Conservation (phyloP, 2,888 invertebrate genomes). For the Drosophila lutescens region DNA sequence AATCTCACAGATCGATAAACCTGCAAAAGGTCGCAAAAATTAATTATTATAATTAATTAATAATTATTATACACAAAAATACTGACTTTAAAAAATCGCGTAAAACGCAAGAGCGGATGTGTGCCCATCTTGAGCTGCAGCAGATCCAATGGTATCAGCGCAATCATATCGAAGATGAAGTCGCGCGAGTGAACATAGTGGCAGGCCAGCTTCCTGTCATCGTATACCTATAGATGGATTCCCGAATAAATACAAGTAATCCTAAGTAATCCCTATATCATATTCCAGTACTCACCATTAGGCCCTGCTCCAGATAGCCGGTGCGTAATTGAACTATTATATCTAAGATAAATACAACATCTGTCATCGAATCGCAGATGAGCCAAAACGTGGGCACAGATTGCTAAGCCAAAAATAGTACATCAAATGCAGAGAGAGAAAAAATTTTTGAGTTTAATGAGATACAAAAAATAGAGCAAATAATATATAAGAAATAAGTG, state of each 20-base stretch:
- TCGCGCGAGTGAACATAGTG: constrained; percentile 94
- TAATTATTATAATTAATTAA: too few relatives aligned
- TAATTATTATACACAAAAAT: too few relatives aligned
- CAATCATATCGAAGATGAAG: constrained; percentile 93
- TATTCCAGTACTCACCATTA: constrained; percentile 88
- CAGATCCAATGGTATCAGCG: constrained; percentile 93
- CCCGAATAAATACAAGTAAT: not conserved
- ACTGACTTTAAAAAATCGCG: constrained; percentile 92
- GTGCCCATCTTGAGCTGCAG: constrained; percentile 92
- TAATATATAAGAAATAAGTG: too few relatives aligned
- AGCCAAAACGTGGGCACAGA: constrained; percentile 91
- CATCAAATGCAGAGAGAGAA: too few relatives aligned
- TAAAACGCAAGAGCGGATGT: constrained; percentile 94
- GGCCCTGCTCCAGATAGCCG: constrained; percentile 96
- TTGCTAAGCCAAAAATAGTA: constrained; percentile 85
- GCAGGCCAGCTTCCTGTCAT: constrained; percentile 94
- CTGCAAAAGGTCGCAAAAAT: constrained; percentile 80
- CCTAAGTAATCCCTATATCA: not conserved
- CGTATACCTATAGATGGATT: constrained; percentile 88
- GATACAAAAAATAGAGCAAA: too few relatives aligned
- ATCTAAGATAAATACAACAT: constrained; percentile 94
- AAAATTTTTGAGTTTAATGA: too few relatives aligned
- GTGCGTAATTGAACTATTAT: constrained; percentile 96
- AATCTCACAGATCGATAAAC: constrained; percentile 96
- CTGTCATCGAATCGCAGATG: constrained; percentile 92